Evolutionary conservation across 2,113 vertebrate genomes (phyloP).

Genomic region (Rhynchomys soricoides): DNA sequence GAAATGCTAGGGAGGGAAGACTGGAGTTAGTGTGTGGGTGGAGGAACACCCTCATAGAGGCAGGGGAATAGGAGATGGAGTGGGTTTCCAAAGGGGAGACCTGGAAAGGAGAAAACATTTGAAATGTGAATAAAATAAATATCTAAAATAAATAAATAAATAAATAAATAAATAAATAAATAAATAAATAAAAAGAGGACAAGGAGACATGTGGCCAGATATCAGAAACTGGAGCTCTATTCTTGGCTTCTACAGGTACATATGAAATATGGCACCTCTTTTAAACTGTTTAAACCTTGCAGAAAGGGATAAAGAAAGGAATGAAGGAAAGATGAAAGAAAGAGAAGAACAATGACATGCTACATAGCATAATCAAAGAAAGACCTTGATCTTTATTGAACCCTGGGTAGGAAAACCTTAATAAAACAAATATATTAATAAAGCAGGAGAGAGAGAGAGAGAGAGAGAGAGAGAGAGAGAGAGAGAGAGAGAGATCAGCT

Average conservation of each 20-base stretch:
- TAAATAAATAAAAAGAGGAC: too few relatives aligned
- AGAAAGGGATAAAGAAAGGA: not conserved
- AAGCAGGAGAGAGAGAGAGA: not conserved
- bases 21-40: too few relatives aligned
- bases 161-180: too few relatives aligned
- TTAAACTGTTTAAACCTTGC: not conserved
- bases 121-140: too few relatives aligned
- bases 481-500: not conserved
- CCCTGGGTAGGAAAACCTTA: not conserved
- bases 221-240: not conserved
- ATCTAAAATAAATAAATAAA: too few relatives aligned
- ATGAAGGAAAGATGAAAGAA: not conserved
- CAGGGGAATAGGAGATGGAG: too few relatives aligned
- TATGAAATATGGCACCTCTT: not conserved
- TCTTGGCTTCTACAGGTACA: not conserved
- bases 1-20: too few relatives aligned
- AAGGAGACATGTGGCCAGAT: not conserved
- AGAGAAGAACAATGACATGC: not conserved
- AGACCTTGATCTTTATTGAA: not conserved
- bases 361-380: not conserved
- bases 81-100: too few relatives aligned
- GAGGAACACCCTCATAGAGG: too few relatives aligned
- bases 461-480: too few relatives aligned
- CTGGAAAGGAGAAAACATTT: too few relatives aligned
- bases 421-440: conserved; percentile 40